Percentiles rank a stretch among this genome's conserved stretches.
Conservation (phyloP, 2,888 invertebrate species). For the Scaptomyza flava region DNA sequence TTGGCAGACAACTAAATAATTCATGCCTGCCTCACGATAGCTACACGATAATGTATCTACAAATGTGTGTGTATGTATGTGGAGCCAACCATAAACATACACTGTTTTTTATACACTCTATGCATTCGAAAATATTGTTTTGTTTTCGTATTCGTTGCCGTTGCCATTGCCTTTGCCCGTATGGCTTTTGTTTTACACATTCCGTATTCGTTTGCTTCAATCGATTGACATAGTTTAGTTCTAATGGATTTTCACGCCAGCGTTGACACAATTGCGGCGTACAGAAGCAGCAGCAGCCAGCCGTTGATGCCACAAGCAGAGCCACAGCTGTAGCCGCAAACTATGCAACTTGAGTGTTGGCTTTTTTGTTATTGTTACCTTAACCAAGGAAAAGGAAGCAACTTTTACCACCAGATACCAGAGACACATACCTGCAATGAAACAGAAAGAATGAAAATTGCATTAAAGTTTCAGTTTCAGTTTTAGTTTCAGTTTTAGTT, state of each 20-base stretch:
- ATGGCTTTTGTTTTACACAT: slow-evolving; percentile 33
- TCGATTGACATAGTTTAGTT: slow-evolving; percentile 79
- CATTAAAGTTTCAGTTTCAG: slow-evolving; percentile 63
- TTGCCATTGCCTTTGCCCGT: slow-evolving; percentile 4
- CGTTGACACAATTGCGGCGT: slow-evolving; percentile 71
- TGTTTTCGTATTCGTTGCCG: slow-evolving; percentile 31
- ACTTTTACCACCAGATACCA: slow-evolving; percentile 18
- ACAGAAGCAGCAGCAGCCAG: slow-evolving; percentile 23
- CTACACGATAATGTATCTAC: slow-evolving; percentile 43
- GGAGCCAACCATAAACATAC: slow-evolving; percentile 3
- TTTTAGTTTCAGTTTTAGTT: slow-evolving; percentile 22
- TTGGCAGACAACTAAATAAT: slow-evolving; percentile 47
- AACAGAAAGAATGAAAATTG: slow-evolving; percentile 58
- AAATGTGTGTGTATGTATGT: slow-evolving; percentile 13
- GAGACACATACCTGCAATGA: slow-evolving; percentile 64
- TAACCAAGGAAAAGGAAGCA: slow-evolving; percentile 12
- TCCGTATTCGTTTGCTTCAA: slow-evolving; percentile 63
- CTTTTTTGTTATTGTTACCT: slow-evolving; percentile 39
- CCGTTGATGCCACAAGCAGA: slow-evolving; percentile 32
- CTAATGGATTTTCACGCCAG: slow-evolving; percentile 78
- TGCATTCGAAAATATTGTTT: slow-evolving; percentile 43
- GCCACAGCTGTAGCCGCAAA: slow-evolving; percentile 24
- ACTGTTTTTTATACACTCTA: slow-evolving; percentile 36
- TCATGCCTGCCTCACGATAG: slow-evolving; percentile 29
- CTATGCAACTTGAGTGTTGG: slow-evolving; percentile 45